A percentile compares a stretch with the other conserved stretches of the same genome.
Evolutionary conservation across 2,797 vertebrate species (phyloP).

Genomic region (Sandelia bainsii): DNA sequence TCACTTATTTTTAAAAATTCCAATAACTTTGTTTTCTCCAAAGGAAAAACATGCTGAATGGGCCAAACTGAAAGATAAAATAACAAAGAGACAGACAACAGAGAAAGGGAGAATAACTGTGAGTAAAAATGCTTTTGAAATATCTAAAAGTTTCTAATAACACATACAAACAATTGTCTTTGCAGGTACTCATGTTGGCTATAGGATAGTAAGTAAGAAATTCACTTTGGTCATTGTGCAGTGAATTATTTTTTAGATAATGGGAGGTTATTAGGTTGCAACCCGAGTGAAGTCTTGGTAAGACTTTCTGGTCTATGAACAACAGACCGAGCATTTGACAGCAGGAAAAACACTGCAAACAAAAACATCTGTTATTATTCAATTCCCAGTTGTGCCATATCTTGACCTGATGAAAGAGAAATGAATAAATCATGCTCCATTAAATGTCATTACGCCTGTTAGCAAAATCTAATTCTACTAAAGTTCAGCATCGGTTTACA

Average conservation of each 20-base stretch:
- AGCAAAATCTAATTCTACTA: conserved; percentile 80
- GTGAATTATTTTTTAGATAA: conserved; percentile 42
- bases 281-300: conserved; percentile 9
- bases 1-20: background rate
- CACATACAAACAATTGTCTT: conserved; percentile 2
- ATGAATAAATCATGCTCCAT: conserved; percentile 82
- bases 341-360: conserved; percentile 39
- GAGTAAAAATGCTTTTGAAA: background rate
- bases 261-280: conserved; percentile 16
- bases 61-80: conserved; percentile 3
- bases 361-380: conserved; percentile 75
- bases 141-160: conserved; percentile 10
- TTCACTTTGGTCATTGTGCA: background rate
- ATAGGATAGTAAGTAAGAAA: background rate
- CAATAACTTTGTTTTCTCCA: conserved; percentile 34
- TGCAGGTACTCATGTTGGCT: background rate
- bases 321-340: conserved; percentile 29
- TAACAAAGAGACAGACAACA: background rate
- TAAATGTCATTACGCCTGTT: conserved; percentile 82
- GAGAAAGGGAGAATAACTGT: background rate
- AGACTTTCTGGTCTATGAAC: conserved; percentile 23
- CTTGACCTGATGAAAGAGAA: conserved; percentile 78
- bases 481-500: conserved; percentile 81
- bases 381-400: conserved; percentile 70
- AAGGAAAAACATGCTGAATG: conserved; percentile 15